phyloP scores from a whole-genome alignment of 1,140 invertebrate species.

The Apolygus lucorum region DNA sequence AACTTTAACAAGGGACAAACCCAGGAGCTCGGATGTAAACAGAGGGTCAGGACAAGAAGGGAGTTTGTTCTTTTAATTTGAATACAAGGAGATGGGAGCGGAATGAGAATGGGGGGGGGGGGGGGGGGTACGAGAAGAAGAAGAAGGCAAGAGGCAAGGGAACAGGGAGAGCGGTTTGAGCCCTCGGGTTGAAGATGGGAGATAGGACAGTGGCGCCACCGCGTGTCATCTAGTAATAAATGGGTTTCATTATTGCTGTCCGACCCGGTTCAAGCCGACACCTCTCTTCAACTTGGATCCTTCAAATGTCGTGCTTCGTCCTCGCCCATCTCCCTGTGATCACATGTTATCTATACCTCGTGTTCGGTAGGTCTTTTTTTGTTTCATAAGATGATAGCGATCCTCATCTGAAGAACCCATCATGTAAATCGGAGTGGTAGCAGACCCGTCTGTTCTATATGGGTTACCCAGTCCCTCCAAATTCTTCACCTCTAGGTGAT shows the following conservation, averaged over 20 bases:
- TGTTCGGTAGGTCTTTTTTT: not conserved
- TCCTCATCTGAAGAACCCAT: not conserved
- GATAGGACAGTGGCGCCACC: slow-evolving; percentile 15
- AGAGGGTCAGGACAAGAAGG: slow-evolving; percentile 1
- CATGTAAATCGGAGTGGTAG: not conserved
- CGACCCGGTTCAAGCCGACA: slow-evolving; percentile 14
- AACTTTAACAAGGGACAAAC: slow-evolving; percentile 4
- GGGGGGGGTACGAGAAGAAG: not conserved
- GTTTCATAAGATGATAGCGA: not conserved
- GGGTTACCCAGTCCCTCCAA: too few relatives aligned
- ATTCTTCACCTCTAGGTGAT: too few relatives aligned
- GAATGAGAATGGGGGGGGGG: not conserved
- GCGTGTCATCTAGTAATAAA: slow-evolving; percentile 13
- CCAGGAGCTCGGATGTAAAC: slow-evolving; percentile 4
- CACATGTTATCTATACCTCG: not conserved
- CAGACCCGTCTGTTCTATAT: not conserved
- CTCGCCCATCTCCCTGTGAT: not conserved
- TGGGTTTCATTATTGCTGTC: slow-evolving; percentile 16
- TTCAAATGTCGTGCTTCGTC: not conserved
- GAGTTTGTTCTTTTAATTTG: slow-evolving; percentile 17
- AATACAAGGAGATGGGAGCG: not conserved
- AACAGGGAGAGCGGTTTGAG: not conserved
- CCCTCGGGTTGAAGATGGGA: slow-evolving; percentile 1
- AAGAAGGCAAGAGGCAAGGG: not conserved
- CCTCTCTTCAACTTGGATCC: slow-evolving; percentile 1